Evolutionary conservation across 2,797 vertebrate genomes (phyloP), one percentile per base, ranked within the genome.

Genomic region (Synanceia verrucosa): DNA sequence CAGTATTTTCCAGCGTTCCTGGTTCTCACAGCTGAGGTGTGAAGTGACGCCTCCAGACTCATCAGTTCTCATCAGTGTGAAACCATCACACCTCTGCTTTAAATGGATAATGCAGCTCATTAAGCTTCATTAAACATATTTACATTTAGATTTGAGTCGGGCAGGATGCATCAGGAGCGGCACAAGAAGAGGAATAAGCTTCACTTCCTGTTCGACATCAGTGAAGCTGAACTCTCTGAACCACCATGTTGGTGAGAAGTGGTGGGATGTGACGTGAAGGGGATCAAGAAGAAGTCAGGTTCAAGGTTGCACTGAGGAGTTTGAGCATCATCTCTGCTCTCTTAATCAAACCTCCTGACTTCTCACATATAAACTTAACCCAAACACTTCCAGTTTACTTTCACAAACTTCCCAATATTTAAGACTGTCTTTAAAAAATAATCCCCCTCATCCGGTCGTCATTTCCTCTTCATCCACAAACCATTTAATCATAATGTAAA

Each of bases 11-110:
- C 65, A 56, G 75, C 61, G 41, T 59, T 58, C 70, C 75, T 41
- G 68, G 65, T 90, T 94, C 92, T 92, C 92, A 93, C 90, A 91
- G 89, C 88, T 53, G 72, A 92, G 82, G 93, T 91, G 92, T 84
- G 85, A 94, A 89, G 75, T 60, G 88, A 90, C 92, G 78, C 92
- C 92, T 90, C 82, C 69, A 56, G 82, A 47, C 85, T 82, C 82
- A 84, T 88, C 87, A 87, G 83, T 85, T 88, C 84, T 81, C 86
- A 81, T 71, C 84, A 70, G 91, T 62, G 89, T 92, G 87, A 91
- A 91, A 81, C 63, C 73, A 48, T 94, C 88, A 88, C 93, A 80
- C 93, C 93, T 92, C 80, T 1, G 64, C 89, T 88, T 86, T 79
- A 88, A 89, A 39, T 48, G 67, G 73, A 75, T 90, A 87, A 92